These are phyloP conservation scores for Paedocypris micromegethes DNA, from an alignment of 2,797 vertebrate genomes.

Conservation along the genomic window DNA sequence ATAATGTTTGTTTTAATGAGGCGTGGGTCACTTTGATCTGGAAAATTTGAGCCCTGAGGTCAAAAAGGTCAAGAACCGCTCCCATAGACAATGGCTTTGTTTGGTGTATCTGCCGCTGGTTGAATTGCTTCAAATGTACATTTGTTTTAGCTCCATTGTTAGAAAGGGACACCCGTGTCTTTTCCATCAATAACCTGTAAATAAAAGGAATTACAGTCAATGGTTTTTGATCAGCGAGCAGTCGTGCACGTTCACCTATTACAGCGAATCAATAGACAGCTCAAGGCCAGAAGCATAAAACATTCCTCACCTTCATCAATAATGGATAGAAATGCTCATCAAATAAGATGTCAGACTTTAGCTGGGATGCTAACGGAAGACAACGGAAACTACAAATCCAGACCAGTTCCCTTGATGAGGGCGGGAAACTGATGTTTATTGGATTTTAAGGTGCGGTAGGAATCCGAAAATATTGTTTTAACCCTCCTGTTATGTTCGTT, in stretches of 20 bases:
- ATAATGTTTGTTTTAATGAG: too few species aligned
- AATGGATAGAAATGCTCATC: constrained; percentile 8
- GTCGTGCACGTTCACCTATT: constrained; percentile 1
- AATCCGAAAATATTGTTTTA: too few species aligned
- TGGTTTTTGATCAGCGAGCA: constrained; percentile 4
- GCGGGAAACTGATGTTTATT: not conserved
- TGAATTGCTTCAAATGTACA: not conserved
- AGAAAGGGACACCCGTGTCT: not conserved
- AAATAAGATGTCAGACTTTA: constrained; percentile 13
- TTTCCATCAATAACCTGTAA: constrained; percentile 12
- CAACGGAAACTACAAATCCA: constrained; percentile 15
- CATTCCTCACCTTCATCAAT: constrained; percentile 10
- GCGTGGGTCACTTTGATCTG: too few species aligned
- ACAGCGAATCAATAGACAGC: constrained; percentile 9
- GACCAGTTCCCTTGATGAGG: constrained; percentile 28
- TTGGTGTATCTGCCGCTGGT: too few species aligned
- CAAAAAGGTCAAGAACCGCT: too few species aligned
- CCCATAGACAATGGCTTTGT: too few species aligned
- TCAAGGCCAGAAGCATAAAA: constrained; percentile 7
- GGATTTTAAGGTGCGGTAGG: too few species aligned
- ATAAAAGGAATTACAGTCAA: not conserved
- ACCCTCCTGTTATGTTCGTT: too few species aligned
- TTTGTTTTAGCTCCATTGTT: constrained; percentile 5
- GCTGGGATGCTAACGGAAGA: not conserved
- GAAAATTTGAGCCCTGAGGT: too few species aligned